Evolutionary conservation across 2,888 invertebrate species (phyloP).

Genomic region (Lepidocyrtinus sp.): DNA sequence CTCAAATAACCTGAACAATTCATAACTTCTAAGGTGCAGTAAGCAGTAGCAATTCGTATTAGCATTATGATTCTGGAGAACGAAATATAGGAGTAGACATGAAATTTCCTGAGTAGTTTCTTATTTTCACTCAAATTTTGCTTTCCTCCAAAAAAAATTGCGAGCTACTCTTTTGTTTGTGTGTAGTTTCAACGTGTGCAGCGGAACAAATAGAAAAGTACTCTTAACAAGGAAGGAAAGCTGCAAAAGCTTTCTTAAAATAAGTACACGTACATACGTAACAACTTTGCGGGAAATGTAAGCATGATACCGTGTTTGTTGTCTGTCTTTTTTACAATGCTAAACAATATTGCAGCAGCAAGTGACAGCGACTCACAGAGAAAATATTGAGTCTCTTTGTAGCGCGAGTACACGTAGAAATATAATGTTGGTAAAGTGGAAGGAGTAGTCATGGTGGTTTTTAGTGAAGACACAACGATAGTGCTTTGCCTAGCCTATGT

Average conservation of each 20-base stretch:
- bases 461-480: not conserved
- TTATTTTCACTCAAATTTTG: too few species aligned
- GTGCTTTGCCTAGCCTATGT: not conserved
- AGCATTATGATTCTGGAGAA: too few species aligned
- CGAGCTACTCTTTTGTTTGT: not conserved
- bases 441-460: slow-evolving; percentile 5
- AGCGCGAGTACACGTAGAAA: not conserved
- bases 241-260: not conserved
- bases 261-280: too few species aligned
- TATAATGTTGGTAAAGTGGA: not conserved
- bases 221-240: not conserved
- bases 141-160: not conserved
- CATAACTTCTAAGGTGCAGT: too few species aligned
- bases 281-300: not conserved
- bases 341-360: not conserved
- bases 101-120: too few species aligned
- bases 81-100: too few species aligned
- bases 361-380: slow-evolving; percentile 9
- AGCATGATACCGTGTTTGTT: not conserved
- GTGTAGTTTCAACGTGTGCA: not conserved
- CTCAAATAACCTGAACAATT: too few species aligned
- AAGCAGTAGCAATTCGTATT: too few species aligned
- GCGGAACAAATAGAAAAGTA: not conserved
- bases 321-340: not conserved
- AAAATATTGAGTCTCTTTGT: not conserved